These are phyloP conservation scores for Charanyca ferruginea DNA, from an alignment of 2,888 invertebrate species.

Conservation along the genomic window DNA sequence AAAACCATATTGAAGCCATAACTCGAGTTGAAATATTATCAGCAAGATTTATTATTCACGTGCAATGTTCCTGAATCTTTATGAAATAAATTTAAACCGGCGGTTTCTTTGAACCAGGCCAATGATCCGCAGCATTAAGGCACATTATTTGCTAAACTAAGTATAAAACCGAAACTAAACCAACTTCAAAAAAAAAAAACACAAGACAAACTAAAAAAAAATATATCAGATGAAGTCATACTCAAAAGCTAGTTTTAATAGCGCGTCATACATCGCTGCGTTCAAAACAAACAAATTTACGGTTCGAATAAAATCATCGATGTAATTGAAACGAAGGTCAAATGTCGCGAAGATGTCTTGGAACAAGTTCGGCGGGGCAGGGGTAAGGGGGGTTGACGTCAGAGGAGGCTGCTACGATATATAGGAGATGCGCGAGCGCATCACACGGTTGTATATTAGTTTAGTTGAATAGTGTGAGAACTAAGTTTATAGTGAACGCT, in stretches of 20 bases:
- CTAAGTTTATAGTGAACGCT: slow-evolving; percentile 72
- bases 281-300: slow-evolving; percentile 53
- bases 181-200: slow-evolving; percentile 7
- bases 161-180: slow-evolving; percentile 2
- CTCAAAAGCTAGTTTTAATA: slow-evolving; percentile 3
- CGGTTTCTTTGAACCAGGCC: slow-evolving; percentile 29
- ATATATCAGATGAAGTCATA: slow-evolving; percentile 3
- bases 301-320: slow-evolving; percentile 64
- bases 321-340: slow-evolving; percentile 79
- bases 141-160: slow-evolving; percentile 10
- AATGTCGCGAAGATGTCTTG: slow-evolving; percentile 80
- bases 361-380: slow-evolving; percentile 76
- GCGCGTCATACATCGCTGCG: slow-evolving; percentile 66
- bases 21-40: slow-evolving; percentile 18
- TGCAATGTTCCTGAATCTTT: slow-evolving; percentile 21
- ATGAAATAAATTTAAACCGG: slow-evolving; percentile 28
- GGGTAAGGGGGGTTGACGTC: slow-evolving; percentile 78
- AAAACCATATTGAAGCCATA: neutral
- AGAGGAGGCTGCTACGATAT: slow-evolving; percentile 85
- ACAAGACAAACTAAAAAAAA: neutral
- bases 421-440: slow-evolving; percentile 85
- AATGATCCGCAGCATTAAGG: slow-evolving; percentile 21
- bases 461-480: slow-evolving; percentile 78
- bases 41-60: slow-evolving; percentile 20
- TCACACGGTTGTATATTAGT: slow-evolving; percentile 77